Conservation (phyloP, 2,888 invertebrate species). For the Kuschelorhynchus macadamiae region DNA sequence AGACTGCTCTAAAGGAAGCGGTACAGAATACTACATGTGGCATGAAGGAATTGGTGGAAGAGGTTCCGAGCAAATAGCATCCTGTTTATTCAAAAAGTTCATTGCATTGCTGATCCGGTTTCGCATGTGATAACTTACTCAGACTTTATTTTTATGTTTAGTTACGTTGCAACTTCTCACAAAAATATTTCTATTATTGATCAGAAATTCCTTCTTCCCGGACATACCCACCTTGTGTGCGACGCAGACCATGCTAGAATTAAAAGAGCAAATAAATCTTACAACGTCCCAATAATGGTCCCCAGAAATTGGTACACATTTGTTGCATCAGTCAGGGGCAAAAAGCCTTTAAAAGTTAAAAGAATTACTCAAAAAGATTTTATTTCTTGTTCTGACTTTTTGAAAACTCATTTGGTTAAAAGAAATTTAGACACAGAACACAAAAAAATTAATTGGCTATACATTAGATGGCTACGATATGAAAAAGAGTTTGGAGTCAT, state of each 20-base stretch:
- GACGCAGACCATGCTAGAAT: too few relatives aligned
- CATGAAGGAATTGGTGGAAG: slow-evolving; percentile 37
- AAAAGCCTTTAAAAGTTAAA: slow-evolving; percentile 39
- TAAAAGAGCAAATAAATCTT: neutral
- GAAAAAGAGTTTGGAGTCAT: slow-evolving; percentile 47
- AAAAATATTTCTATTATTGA: slow-evolving; percentile 6
- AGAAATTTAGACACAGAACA: slow-evolving; percentile 33
- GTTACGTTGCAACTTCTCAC: neutral
- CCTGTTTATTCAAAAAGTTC: too few relatives aligned
- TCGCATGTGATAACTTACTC: too few relatives aligned
- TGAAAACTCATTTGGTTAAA: slow-evolving; percentile 18
- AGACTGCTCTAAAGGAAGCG: too few relatives aligned
- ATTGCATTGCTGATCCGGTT: too few relatives aligned
- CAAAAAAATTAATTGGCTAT: slow-evolving; percentile 39
- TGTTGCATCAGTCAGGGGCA: slow-evolving; percentile 43
- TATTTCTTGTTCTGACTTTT: slow-evolving; percentile 16
- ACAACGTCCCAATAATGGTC: slow-evolving; percentile 16
- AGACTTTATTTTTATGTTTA: neutral
- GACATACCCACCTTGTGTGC: too few relatives aligned
- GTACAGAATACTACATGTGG: slow-evolving; percentile 30
- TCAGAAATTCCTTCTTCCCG: neutral
- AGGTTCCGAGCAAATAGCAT: too few relatives aligned
- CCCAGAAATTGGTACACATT: slow-evolving; percentile 46
- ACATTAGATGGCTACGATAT: slow-evolving; percentile 45
- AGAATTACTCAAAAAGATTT: slow-evolving; percentile 33